phyloP scores from a whole-genome alignment of 2,113 vertebrate species.

The Vulpes lagopus region DNA sequence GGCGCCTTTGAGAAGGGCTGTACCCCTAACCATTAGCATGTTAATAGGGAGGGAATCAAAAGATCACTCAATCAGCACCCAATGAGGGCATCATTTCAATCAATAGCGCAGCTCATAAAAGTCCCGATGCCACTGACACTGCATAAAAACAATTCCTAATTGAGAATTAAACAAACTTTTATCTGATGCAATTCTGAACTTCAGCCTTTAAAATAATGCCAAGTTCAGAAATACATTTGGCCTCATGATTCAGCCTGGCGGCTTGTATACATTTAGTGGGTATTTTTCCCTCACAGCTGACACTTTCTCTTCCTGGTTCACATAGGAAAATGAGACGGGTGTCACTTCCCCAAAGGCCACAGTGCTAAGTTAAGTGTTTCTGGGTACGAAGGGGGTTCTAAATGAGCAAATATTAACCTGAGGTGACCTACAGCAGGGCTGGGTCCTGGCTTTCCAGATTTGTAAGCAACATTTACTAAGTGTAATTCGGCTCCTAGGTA shows the following conservation, averaged over 20 bases:
- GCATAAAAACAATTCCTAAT: slow-evolving; percentile 72
- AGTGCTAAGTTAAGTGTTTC: slow-evolving; percentile 55
- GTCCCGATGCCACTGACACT: slow-evolving; percentile 4
- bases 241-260: slow-evolving; percentile 43
- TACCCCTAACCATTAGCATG: slow-evolving; percentile 73
- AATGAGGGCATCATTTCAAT: slow-evolving; percentile 63
- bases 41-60: slow-evolving; percentile 75
- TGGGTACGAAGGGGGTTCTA: neutral
- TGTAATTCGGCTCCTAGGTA: neutral
- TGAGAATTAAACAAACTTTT: slow-evolving; percentile 80
- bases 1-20: slow-evolving; percentile 53
- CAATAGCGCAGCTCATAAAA: slow-evolving; percentile 67
- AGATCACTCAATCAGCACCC: slow-evolving; percentile 73
- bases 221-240: slow-evolving; percentile 67
- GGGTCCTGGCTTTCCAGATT: neutral
- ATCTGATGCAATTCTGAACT: slow-evolving; percentile 63
- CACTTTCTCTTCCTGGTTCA: slow-evolving; percentile 54
- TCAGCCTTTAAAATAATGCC: slow-evolving; percentile 75
- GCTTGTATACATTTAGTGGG: slow-evolving; percentile 56
- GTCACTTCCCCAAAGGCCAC: slow-evolving; percentile 66
- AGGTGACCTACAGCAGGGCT: neutral
- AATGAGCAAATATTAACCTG: slow-evolving; percentile 56
- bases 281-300: slow-evolving; percentile 58
- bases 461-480: neutral
- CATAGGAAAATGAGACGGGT: slow-evolving; percentile 53